phyloP scores from a whole-genome alignment of 1,140 invertebrate species.

The Araneus ventricosus region DNA sequence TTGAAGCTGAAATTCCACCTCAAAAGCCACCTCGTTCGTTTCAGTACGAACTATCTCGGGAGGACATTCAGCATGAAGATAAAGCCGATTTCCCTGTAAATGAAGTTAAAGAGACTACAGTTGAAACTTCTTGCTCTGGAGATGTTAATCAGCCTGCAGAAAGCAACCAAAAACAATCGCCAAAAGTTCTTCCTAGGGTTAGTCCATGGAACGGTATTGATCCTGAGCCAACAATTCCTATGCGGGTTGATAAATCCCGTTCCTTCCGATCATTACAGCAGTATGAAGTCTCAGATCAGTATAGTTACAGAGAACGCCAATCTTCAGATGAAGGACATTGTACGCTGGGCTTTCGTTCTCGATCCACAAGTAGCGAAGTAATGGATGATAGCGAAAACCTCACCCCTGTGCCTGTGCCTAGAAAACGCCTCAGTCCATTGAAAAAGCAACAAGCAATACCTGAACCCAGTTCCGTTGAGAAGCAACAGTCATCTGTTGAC shows the following conservation, averaged over 20 bases:
- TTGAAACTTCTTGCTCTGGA: neutral
- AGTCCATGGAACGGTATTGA: constrained; percentile 73
- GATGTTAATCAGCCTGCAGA: neutral
- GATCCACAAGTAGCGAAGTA: constrained; percentile 75
- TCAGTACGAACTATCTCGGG: constrained; percentile 26
- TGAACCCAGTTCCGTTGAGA: constrained; percentile 66
- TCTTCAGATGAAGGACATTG: constrained; percentile 75
- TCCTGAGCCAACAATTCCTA: constrained; percentile 67
- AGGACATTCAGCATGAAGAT: neutral
- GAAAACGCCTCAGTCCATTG: constrained; percentile 74
- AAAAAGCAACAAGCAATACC: constrained; percentile 76
- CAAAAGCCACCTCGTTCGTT: constrained; percentile 49
- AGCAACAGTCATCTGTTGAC: constrained; percentile 71
- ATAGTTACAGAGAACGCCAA: constrained; percentile 52
- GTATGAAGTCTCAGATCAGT: constrained; percentile 3
- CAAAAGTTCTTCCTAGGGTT: constrained; percentile 52
- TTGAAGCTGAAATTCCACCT: constrained; percentile 23
- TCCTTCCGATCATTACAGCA: constrained; percentile 19
- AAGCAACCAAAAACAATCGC: constrained; percentile 1
- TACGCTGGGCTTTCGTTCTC: constrained; percentile 62
- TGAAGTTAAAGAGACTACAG: neutral
- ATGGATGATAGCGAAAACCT: constrained; percentile 64
- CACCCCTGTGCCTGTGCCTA: constrained; percentile 58
- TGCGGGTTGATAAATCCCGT: constrained; percentile 53
- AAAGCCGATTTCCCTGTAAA: neutral